phyloP scores from a whole-genome alignment of 2,797 vertebrate genomes.

The Lithobates sylvaticus region DNA sequence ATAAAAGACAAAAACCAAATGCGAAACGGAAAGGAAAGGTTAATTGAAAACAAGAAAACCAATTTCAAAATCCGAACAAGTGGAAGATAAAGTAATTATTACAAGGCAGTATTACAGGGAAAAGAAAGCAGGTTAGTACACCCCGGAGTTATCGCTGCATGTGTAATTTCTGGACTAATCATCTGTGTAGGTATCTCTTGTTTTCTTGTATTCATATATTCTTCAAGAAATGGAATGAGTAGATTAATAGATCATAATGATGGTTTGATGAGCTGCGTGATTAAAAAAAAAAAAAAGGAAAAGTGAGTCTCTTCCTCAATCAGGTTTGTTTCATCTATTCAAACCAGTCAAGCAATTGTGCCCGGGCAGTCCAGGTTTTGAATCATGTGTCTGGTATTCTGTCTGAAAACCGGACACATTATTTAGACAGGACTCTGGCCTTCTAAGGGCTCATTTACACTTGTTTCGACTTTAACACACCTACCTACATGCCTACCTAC shows the following conservation, averaged over 20 bases:
- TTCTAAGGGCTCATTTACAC: too few species aligned
- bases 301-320: too few species aligned
- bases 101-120: conserved; percentile 23
- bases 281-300: background rate
- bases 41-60: conserved; percentile 59
- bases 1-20: conserved; percentile 8
- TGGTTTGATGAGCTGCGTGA: conserved; percentile 6
- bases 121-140: conserved; percentile 21
- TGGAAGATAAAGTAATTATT: conserved; percentile 51
- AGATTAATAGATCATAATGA: background rate
- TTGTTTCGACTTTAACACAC: too few species aligned
- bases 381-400: too few species aligned
- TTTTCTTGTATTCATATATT: background rate
- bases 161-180: conserved; percentile 37
- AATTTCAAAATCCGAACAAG: conserved; percentile 39
- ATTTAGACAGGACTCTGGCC: too few species aligned
- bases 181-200: background rate
- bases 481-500: too few species aligned
- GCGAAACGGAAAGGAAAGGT: conserved; percentile 43
- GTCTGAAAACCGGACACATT: too few species aligned
- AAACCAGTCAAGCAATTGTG: too few species aligned
- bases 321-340: too few species aligned
- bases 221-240: background rate
- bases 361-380: too few species aligned
- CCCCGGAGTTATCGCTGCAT: conserved; percentile 25